phyloP scores from a whole-genome alignment of 2,113 vertebrate genomes.

The Clarias magur region DNA sequence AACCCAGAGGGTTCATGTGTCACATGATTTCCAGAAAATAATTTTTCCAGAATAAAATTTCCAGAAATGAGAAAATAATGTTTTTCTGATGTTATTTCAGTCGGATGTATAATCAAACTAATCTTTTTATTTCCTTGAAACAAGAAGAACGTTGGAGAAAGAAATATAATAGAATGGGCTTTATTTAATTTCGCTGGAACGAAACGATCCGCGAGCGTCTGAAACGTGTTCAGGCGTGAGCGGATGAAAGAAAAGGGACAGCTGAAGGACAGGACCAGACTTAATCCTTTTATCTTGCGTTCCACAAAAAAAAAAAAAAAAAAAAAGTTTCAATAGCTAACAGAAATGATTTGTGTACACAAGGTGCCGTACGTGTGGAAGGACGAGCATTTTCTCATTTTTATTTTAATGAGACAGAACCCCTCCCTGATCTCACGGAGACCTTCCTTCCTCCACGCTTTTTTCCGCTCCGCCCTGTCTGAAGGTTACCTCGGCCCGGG shows the following conservation, averaged over 20 bases:
- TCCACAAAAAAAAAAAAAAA: neutral
- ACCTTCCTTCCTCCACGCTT: no score
- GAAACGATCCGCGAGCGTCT: neutral
- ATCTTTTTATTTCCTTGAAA: neutral
- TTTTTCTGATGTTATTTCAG: neutral
- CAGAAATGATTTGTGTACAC: neutral
- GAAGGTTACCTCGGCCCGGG: slow-evolving; percentile 79
- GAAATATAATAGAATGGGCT: neutral
- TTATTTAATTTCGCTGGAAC: neutral
- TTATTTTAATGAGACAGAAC: neutral
- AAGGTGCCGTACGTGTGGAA: neutral
- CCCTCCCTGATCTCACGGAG: no score
- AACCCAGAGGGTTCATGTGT: no score
- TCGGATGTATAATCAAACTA: neutral
- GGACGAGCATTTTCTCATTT: neutral
- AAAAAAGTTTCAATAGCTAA: neutral
- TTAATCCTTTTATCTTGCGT: neutral
- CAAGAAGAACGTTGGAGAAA: neutral
- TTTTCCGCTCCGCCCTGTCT: neutral
- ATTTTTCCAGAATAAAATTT: no score
- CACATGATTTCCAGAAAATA: neutral
- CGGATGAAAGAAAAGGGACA: neutral
- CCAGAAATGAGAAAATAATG: neutral
- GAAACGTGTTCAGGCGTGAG: neutral
- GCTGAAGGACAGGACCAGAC: neutral